Evolutionary conservation across 2,113 vertebrate genomes (phyloP), one percentile per base, ranked within the genome.

Genomic region (Dinomys branickii): DNA sequence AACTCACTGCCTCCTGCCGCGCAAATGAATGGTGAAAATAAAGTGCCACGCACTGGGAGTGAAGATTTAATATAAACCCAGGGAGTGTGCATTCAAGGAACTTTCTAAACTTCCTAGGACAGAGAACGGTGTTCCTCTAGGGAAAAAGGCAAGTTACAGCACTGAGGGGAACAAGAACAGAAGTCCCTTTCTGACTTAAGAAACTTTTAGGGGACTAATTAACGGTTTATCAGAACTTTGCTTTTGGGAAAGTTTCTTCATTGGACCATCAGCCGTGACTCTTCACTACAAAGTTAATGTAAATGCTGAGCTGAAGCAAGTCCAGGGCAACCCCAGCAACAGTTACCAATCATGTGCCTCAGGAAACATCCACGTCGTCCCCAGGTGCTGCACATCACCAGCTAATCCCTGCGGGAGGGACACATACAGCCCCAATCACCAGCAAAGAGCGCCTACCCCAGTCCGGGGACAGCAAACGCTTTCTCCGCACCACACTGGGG

Each of bases 401-500:
- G 38, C 85, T 97, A 96, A 96, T 97, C 85, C 84, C 73, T 4
- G 28, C 6, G 83, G 87, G 88, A 38, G 80, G 59, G 83, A 84
- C 96, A 97, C 91, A 91, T n/a, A n/a, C 0, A 52, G 35, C 96
- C 92, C 71, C 59, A 81, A 94, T n/a, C 73, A n/a, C 87, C 80
- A 96, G 96, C 82, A 94, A n/a, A n/a, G 88, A 75, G 59, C 85
- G 91, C 77, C 88, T 20, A 67, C 78, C 92, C 61, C 73, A 75
- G 80, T 92, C 78, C 82, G 75, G 94, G 93, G 77, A 97, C 38
- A 87, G 91, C 84, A 87, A 88, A 96, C 77, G 80, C 85, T 96
- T 89, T 75, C 91, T 80, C 80, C 63, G 69, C 77, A 84, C 56
- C 91, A 91, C 41, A 69, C 44, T 0, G n/a, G 17, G 77, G 58